phyloP scores from a whole-genome alignment of 2,888 invertebrate genomes.

The Tenthredo scrophulariae region DNA sequence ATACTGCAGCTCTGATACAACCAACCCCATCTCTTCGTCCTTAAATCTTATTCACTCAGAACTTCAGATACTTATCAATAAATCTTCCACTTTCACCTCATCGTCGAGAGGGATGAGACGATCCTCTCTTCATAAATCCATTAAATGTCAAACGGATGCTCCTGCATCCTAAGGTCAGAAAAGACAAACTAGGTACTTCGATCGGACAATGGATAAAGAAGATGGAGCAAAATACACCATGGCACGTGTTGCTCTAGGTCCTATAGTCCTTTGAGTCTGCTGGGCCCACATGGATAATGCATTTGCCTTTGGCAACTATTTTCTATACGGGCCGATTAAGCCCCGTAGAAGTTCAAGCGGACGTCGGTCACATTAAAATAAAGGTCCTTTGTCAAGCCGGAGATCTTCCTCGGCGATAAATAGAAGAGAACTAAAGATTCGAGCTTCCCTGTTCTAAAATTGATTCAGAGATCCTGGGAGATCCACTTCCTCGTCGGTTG shows the following conservation, averaged over 20 bases:
- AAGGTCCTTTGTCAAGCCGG: slow-evolving; percentile 59
- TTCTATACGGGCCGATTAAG: slow-evolving; percentile 72
- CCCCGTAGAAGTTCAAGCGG: slow-evolving; percentile 59
- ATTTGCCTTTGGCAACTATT: slow-evolving; percentile 69
- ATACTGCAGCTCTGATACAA: neutral
- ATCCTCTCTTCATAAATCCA: neutral
- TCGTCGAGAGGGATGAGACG: neutral
- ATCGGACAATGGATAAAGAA: slow-evolving; percentile 22
- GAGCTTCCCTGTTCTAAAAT: neutral
- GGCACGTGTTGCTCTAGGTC: slow-evolving; percentile 43
- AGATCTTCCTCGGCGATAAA: neutral
- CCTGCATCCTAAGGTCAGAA: neutral
- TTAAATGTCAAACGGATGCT: neutral
- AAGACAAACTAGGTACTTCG: slow-evolving; percentile 6
- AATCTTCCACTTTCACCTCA: neutral
- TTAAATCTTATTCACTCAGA: neutral
- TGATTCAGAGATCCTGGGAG: neutral
- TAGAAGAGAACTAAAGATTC: neutral
- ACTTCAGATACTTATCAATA: neutral
- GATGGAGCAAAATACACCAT: neutral
- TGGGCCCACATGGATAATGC: slow-evolving; percentile 67
- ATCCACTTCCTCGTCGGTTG: neutral
- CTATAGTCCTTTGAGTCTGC: neutral
- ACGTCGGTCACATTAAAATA: slow-evolving; percentile 71
- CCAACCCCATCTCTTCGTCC: neutral